A percentile compares a stretch with the other conserved stretches of the same genome.
phyloP scores from a whole-genome alignment of 2,797 vertebrate genomes.

The Neosilurus mollespiculum region DNA sequence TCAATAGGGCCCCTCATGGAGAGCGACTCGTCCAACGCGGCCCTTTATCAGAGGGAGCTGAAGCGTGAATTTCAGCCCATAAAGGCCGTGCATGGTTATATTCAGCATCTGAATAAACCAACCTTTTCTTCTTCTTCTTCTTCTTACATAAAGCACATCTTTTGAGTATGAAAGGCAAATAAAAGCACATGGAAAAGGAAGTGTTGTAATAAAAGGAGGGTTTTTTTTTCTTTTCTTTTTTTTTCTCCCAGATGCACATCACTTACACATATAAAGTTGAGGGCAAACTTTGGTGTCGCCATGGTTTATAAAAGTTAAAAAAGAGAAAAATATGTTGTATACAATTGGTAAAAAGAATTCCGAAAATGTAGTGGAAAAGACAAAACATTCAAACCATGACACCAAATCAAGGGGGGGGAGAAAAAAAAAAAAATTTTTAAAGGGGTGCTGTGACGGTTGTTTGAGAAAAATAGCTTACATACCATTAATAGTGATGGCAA shows the following conservation, averaged over 20 bases:
- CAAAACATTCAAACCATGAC: not conserved
- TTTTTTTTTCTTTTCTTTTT: conserved; percentile 45
- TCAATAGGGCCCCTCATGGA: conserved; percentile 89
- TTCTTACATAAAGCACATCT: conserved; percentile 87
- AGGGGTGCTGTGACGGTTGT: not conserved
- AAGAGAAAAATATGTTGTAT: not conserved
- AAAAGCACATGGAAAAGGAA: conserved; percentile 85
- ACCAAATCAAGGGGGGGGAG: not conserved
- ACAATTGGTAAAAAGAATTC: not conserved
- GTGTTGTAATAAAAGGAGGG: conserved; percentile 80
- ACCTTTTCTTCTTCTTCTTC: conserved; percentile 72
- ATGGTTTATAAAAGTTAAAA: not conserved
- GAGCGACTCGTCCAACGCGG: conserved; percentile 78
- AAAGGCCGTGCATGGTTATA: conserved; percentile 98
- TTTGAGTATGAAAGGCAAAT: conserved; percentile 91
- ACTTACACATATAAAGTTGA: not conserved
- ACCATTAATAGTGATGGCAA: too few species aligned
- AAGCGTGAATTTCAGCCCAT: conserved; percentile 96
- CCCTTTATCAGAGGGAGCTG: conserved; percentile 93
- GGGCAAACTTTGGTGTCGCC: not conserved
- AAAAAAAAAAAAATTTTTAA: not conserved
- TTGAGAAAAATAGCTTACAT: too few species aligned
- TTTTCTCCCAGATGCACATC: not conserved
- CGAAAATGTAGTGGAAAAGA: not conserved
- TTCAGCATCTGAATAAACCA: conserved; percentile 98